A percentile compares a stretch with the other conserved stretches of the same genome.
Conservation (phyloP, 2,888 invertebrate species). For the Pristionchus maxplancki region DNA sequence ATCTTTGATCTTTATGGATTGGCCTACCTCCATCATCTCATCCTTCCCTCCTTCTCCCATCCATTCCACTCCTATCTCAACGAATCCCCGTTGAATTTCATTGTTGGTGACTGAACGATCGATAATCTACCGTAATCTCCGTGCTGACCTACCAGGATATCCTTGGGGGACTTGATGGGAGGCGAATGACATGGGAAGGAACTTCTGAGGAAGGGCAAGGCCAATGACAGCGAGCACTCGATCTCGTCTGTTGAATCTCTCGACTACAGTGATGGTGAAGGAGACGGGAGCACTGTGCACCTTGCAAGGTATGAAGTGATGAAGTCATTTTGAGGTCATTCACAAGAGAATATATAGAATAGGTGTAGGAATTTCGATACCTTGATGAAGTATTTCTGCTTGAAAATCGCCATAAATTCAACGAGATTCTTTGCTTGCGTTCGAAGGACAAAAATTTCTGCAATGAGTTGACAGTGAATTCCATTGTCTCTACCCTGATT, state of each 20-base stretch:
- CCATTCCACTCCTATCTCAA: slow-evolving; percentile 47
- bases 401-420: slow-evolving; percentile 8
- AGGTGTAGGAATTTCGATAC: too few species aligned
- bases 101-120: background rate
- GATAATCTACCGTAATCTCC: background rate
- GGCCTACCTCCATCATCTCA: background rate
- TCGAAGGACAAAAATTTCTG: slow-evolving; percentile 46
- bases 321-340: too few species aligned
- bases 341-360: too few species aligned
- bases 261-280: slow-evolving; percentile 6
- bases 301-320: too few species aligned
- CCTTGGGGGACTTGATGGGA: slow-evolving; percentile 18
- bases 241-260: slow-evolving; percentile 32
- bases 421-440: slow-evolving; percentile 7
- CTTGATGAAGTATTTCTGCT: slow-evolving; percentile 43
- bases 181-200: slow-evolving; percentile 5
- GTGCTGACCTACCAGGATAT: background rate
- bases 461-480: background rate
- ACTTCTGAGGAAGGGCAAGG: slow-evolving; percentile 5
- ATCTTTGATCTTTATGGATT: background rate
- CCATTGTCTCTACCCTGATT: background rate
- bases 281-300: slow-evolving; percentile 37
- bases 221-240: slow-evolving; percentile 26
- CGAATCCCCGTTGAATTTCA: background rate
- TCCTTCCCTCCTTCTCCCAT: slow-evolving; percentile 26